Evolutionary conservation across 2,113 vertebrate genomes (phyloP), one percentile per base, ranked within the genome.

Genomic region (Kryptolebias marmoratus): DNA sequence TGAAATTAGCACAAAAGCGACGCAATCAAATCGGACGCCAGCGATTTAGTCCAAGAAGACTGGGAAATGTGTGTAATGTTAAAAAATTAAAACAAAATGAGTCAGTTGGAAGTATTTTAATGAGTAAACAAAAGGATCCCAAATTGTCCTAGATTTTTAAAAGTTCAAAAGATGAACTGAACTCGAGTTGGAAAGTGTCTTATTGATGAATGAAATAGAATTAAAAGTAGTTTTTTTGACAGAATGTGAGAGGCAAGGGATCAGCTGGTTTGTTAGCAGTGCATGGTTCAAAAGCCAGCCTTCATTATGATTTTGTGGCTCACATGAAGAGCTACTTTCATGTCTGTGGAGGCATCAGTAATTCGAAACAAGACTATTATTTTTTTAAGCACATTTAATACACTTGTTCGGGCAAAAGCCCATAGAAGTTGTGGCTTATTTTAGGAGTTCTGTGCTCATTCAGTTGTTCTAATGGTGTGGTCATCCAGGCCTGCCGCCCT

Each of bases 281-380:
- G 6, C 30, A 50, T 31, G 18, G 28, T 31, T 31, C 3, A n/a
- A 64, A 64, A 18, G 11, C 63, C 48, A 36, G 48, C 10, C 1
- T 39, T 52, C 9, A 64, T 52, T 53, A 53, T 42, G 39, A 42
- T 42, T 42, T 42, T 42, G 36, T 36, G 36, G 36, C 36, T 36
- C 36, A 36, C 36, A 36, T 36, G 7, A 36, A 36, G 7, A 11
- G 3, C 49, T 11, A 12, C 22, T 47, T 15, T 27, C 42, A 9
- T 42, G n/a, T 62, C 22, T 12, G 18, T 62, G 42, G 45, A 61
- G 59, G 59, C 59, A 27, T 45, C 59, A 61, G 22, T 45, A 22
- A 44, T 45, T 42, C 5, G 44, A 5, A 47, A 47, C 13, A 6
- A 27, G 12, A 4, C 8, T 16, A 39, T 36, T 22, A 22, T 22